phyloP scores from a whole-genome alignment of 2,113 vertebrate genomes.

The Phylloscopus trochiloides region DNA sequence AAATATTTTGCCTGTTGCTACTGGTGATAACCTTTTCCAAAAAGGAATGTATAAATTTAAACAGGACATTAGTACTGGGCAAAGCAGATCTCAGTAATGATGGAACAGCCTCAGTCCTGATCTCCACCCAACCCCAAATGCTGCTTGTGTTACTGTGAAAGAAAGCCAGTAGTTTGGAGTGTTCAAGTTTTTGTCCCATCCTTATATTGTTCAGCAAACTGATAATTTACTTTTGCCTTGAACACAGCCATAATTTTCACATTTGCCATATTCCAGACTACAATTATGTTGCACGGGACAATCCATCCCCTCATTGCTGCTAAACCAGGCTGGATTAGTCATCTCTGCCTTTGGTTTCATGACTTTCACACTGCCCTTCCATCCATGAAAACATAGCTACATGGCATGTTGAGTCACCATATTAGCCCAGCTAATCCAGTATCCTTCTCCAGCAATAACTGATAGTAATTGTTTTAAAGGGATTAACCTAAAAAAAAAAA shows the following conservation, averaged over 20 bases:
- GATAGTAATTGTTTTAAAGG: background rate
- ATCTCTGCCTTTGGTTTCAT: background rate
- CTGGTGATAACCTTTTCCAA: conserved; percentile 57
- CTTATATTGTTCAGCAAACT: background rate
- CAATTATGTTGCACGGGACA: background rate
- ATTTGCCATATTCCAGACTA: background rate
- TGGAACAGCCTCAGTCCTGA: background rate
- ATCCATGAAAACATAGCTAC: background rate
- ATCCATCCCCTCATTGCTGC: background rate
- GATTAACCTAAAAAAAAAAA: background rate
- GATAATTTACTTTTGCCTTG: background rate
- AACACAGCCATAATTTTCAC: background rate
- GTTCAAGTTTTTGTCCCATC: background rate
- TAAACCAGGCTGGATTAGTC: background rate
- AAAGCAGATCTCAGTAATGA: conserved; percentile 2
- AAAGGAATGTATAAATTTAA: conserved; percentile 35
- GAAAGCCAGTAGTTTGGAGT: background rate
- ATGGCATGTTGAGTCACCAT: background rate
- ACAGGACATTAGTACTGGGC: background rate
- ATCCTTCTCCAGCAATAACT: background rate
- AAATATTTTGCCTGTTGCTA: conserved; percentile 65
- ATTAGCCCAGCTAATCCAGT: background rate
- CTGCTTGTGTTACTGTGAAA: background rate
- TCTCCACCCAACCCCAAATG: background rate
- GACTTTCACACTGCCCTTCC: background rate